Percentiles rank a stretch among this genome's conserved stretches.
Conservation (phyloP, 2,797 vertebrate species). For the Avahi laniger region DNA sequence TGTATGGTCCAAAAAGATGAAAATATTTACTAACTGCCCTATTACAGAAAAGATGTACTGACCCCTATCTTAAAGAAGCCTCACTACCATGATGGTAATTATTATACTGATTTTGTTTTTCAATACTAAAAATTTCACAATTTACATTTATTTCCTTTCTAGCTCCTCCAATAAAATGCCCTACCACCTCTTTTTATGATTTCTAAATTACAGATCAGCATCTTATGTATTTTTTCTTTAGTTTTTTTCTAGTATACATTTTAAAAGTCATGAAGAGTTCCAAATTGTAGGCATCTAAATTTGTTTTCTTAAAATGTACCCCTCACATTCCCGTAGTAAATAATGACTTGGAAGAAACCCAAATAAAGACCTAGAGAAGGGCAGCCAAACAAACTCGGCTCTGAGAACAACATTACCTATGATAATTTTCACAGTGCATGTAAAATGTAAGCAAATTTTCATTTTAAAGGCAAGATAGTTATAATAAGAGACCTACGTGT, state of each 20-base stretch:
- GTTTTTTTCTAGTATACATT: not conserved
- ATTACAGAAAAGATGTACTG: not conserved
- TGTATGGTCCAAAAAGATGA: not conserved
- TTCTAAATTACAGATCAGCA: not conserved
- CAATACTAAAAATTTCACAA: slow-evolving; percentile 2
- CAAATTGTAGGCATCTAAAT: not conserved
- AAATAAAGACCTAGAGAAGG: not conserved
- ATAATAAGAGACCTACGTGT: not conserved
- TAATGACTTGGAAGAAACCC: not conserved
- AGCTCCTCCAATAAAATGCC: not conserved
- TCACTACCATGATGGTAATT: not conserved
- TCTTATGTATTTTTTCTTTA: not conserved
- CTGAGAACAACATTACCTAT: not conserved
- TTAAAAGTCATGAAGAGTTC: not conserved
- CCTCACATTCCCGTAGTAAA: not conserved
- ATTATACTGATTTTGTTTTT: not conserved
- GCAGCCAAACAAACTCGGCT: not conserved
- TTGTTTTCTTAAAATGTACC: slow-evolving; percentile 6
- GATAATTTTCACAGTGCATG: not conserved
- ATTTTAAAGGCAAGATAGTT: not conserved
- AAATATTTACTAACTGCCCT: not conserved
- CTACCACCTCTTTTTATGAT: not conserved
- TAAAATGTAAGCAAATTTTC: not conserved
- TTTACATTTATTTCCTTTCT: not conserved
- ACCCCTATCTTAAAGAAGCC: not conserved